Evolutionary conservation across 2,113 vertebrate species (phyloP), one percentile per base, ranked within the genome.

Genomic region (Ascaphus truei): DNA sequence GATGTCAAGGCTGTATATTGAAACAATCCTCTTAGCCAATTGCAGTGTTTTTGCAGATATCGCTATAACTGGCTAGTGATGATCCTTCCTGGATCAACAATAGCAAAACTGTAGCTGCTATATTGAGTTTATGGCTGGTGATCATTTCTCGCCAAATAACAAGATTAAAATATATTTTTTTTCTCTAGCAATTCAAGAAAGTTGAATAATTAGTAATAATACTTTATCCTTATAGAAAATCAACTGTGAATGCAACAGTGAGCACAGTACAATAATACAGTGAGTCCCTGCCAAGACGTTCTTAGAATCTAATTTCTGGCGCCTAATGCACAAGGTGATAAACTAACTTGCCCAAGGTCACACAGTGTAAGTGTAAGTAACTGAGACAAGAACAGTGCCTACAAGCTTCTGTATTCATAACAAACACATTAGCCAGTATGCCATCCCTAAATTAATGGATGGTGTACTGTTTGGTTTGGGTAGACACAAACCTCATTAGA

Each of bases 321-420:
- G 56, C 47, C 45, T 60, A 69, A 60, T 51, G 66, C 33, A 51
- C 66, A 60, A 56, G 56, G 56, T 69, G 66, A 60, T 69, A 60
- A 69, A 60, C 56, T 69, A 69, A 60, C 56, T 60, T 27, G 56
- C 66, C 43, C 66, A 69, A 69, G 66, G 66, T 69, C 66, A 69
- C 22, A 16, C 56, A 37, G 33, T 29, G 31, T 60, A 69, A 60
- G 45, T 30, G 56, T 60, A 69, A 60, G 45, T 30, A 45, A 51
- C 66, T 69, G 56, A 20, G 27, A 27, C 56, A 51, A 23, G 56
- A 59, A 58, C 55, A 16, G 7, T 51, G 56, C 43, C 66, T 33
- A 16, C 27, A 60, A 31, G 66, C 22, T 56, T 30, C 31, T 13
- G 41, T 48, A 47, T 34, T 59, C 31, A 47, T 22, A 48, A 30